Evolutionary conservation across 2,888 invertebrate genomes (phyloP).

Genomic region (Melangyna quadrimaculata): DNA sequence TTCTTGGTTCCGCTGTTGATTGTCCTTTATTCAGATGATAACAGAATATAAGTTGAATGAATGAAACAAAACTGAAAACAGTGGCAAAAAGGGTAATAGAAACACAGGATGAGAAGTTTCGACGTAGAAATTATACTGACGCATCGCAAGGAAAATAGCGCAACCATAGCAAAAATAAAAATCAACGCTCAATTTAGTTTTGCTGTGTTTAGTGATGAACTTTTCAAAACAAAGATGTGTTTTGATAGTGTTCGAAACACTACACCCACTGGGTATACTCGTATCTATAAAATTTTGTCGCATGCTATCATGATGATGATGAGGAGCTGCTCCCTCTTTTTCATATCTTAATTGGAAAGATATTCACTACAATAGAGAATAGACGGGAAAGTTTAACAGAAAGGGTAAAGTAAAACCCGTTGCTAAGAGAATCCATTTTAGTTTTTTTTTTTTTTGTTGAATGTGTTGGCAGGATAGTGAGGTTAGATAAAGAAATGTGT

Average conservation of each 20-base stretch:
- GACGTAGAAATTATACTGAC: conserved; percentile 14
- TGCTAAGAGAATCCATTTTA: conserved; percentile 17
- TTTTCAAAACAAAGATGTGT: conserved; percentile 55
- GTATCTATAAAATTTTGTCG: conserved; percentile 51
- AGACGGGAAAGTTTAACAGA: conserved; percentile 13
- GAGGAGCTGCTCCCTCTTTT: conserved; percentile 51
- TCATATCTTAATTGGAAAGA: conserved; percentile 69
- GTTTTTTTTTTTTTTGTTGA: neutral
- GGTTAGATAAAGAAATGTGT: neutral
- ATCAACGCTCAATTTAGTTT: conserved; percentile 71
- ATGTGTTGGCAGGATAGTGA: neutral
- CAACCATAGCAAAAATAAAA: conserved; percentile 19
- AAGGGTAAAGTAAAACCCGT: conserved; percentile 7
- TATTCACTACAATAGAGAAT: conserved; percentile 10
- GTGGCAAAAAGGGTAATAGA: conserved; percentile 36
- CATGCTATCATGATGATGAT: conserved; percentile 51
- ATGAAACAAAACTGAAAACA: conserved; percentile 57
- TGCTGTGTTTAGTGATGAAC: conserved; percentile 60
- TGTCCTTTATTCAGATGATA: conserved; percentile 66
- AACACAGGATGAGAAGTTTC: conserved; percentile 16
- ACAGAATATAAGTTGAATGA: conserved; percentile 51
- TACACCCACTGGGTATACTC: conserved; percentile 22
- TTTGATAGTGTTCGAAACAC: conserved; percentile 51
- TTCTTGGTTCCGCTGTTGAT: conserved; percentile 67
- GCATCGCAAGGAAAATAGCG: neutral